phyloP scores from a whole-genome alignment of 2,888 invertebrate genomes.

The Archips crataeganus region DNA sequence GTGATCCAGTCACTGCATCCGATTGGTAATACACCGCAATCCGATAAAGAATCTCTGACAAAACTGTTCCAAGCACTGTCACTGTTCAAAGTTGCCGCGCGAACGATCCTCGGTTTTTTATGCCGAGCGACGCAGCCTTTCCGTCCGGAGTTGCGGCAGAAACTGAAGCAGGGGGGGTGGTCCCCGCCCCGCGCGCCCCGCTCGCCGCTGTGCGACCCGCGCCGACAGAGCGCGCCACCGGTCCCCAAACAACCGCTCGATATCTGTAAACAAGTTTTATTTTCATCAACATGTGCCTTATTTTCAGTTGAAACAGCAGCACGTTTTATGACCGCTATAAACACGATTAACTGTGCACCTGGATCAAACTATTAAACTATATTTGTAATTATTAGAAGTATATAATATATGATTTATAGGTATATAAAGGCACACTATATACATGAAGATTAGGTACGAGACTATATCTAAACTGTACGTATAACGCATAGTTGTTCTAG shows the following conservation, averaged over 20 bases:
- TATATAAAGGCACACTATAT: conserved; percentile 5
- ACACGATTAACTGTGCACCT: conserved; percentile 8
- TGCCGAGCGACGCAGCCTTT: conserved; percentile 66
- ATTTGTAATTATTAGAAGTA: conserved; percentile 21
- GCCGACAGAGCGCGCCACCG: conserved; percentile 81
- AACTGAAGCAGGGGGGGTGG: conserved; percentile 81
- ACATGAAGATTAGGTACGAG: conserved; percentile 13
- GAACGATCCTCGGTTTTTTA: conserved; percentile 64
- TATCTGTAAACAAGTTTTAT: conserved; percentile 84
- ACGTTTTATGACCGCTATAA: conserved; percentile 14
- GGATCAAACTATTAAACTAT: neutral
- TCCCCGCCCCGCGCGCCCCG: conserved; percentile 74
- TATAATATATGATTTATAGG: conserved; percentile 12
- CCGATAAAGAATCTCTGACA: conserved; percentile 72
- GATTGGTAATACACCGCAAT: conserved; percentile 77
- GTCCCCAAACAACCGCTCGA: conserved; percentile 78
- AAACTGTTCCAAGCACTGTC: conserved; percentile 65
- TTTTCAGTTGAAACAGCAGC: conserved; percentile 54
- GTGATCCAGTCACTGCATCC: conserved; percentile 85
- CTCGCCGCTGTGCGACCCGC: conserved; percentile 56
- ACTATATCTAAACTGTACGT: neutral
- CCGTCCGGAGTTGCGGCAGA: conserved; percentile 58
- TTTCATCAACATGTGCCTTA: conserved; percentile 68
- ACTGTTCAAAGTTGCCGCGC: conserved; percentile 83
- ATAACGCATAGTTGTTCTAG: neutral